phyloP scores from a whole-genome alignment of 2,888 invertebrate species.

The Coenonympha arcania region DNA sequence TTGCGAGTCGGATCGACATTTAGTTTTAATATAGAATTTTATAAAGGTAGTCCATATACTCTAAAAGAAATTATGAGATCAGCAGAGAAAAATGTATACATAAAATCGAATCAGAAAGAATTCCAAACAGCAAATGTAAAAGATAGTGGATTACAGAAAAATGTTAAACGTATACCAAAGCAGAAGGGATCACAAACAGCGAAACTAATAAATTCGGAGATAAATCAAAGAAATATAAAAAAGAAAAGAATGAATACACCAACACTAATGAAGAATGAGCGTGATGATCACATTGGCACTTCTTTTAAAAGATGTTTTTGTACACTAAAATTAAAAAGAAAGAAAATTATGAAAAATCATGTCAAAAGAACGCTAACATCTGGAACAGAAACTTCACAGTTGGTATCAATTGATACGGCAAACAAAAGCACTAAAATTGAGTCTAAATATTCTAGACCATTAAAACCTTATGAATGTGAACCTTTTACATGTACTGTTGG shows the following conservation, averaged over 20 bases:
- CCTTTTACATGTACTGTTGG: slow-evolving; percentile 29
- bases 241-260: slow-evolving; percentile 21
- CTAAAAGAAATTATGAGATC: neutral
- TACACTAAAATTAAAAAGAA: slow-evolving; percentile 34
- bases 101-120: slow-evolving; percentile 8
- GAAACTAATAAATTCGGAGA: slow-evolving; percentile 10
- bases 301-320: slow-evolving; percentile 39
- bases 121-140: slow-evolving; percentile 3
- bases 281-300: slow-evolving; percentile 28
- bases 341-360: slow-evolving; percentile 14
- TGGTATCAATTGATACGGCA: slow-evolving; percentile 1
- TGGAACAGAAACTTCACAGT: slow-evolving; percentile 7
- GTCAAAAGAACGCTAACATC: slow-evolving; percentile 11
- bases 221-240: slow-evolving; percentile 11
- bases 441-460: slow-evolving; percentile 11
- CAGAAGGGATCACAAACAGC: neutral
- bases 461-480: slow-evolving; percentile 31
- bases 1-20: slow-evolving; percentile 30
- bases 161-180: too few relatives aligned
- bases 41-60: slow-evolving; percentile 22
- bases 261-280: slow-evolving; percentile 20
- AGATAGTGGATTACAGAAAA: slow-evolving; percentile 11
- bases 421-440: slow-evolving; percentile 20
- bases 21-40: slow-evolving; percentile 31
- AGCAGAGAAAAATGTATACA: neutral